Percentiles rank a stretch among this genome's conserved stretches.
Conservation (phyloP, 2,113 vertebrate genomes). For the Typhlomys cinereus region DNA sequence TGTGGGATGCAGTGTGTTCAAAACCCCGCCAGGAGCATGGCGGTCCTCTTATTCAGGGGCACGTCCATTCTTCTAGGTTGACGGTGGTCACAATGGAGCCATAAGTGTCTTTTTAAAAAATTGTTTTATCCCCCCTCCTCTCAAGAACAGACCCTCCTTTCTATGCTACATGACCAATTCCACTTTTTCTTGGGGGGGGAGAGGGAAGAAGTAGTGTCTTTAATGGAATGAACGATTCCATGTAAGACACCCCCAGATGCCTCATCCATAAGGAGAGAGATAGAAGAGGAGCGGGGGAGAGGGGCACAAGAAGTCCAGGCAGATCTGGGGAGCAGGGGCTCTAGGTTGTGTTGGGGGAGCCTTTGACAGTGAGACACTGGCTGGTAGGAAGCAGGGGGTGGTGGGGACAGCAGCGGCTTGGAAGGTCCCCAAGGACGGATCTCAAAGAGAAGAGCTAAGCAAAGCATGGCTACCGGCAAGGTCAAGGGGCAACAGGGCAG, state of each 20-base stretch:
- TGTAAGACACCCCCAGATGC: background rate
- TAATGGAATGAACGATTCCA: background rate
- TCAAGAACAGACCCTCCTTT: no score
- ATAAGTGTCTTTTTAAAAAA: no score
- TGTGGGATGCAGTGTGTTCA: background rate
- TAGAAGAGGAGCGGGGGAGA: background rate
- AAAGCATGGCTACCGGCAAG: background rate
- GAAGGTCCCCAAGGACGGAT: background rate
- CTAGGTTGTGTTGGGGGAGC: background rate
- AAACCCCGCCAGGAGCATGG: background rate
- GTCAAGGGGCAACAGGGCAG: background rate
- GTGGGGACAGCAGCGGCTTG: background rate
- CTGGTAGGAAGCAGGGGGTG: background rate
- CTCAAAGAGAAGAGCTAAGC: slow-evolving; percentile 2
- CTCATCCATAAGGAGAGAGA: background rate
- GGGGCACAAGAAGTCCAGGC: no score
- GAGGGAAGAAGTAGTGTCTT: no score
- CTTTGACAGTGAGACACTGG: background rate
- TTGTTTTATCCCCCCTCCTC: no score
- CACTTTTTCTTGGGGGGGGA: no score
- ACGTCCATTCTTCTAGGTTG: background rate
- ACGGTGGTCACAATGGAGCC: no score
- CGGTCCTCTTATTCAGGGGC: background rate
- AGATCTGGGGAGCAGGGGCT: background rate
- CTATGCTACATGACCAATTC: no score